Evolutionary conservation across 2,113 vertebrate species (phyloP).

Genomic region (Otocyon megalotis): DNA sequence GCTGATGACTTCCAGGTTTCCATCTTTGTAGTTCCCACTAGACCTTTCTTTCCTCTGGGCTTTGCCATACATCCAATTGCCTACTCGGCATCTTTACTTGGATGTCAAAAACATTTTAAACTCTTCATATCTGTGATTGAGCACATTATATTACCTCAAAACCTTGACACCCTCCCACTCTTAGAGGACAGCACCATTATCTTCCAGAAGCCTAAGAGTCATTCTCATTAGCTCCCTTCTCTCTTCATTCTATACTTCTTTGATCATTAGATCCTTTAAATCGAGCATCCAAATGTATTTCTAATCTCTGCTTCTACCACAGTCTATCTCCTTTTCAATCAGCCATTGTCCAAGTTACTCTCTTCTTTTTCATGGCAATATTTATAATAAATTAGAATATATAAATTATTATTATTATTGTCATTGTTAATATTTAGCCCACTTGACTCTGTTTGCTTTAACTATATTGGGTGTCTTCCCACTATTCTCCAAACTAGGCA

Average conservation of each 20-base stretch:
- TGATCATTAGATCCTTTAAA: not conserved
- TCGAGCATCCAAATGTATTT: not conserved
- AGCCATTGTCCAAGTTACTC: not conserved
- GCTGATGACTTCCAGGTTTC: not conserved
- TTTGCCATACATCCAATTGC: not conserved
- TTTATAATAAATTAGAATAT: constrained; percentile 38
- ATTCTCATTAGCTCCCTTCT: not conserved
- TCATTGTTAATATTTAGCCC: not conserved
- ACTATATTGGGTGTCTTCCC: not conserved
- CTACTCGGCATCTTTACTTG: not conserved
- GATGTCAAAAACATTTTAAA: not conserved
- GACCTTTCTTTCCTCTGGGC: not conserved
- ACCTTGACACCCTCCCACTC: not conserved
- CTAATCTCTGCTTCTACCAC: not conserved
- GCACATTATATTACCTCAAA: not conserved
- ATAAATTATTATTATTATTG: not conserved
- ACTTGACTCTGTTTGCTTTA: not conserved
- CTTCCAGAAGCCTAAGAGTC: not conserved
- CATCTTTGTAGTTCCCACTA: not conserved
- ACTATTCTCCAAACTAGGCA: not conserved
- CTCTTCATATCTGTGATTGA: not conserved
- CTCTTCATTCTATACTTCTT: not conserved
- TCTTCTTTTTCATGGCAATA: not conserved
- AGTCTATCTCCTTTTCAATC: not conserved
- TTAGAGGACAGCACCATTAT: not conserved